Base-by-base conservation (phyloP, 2,888 invertebrate species). In the Dryocosmus kuriphilus region DNA sequence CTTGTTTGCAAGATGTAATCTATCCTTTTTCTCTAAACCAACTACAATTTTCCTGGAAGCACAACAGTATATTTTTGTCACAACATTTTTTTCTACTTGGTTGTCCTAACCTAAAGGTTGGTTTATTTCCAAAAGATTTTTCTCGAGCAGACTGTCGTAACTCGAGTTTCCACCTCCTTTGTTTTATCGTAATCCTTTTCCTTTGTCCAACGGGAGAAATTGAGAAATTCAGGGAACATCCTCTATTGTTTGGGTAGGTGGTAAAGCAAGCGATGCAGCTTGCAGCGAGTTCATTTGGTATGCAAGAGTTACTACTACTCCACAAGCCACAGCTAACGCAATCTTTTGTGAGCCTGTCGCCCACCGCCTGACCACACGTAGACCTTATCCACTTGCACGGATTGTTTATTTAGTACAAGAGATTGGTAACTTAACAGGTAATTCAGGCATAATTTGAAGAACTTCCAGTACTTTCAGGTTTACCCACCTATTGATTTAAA, bases 311-410 rank as follows among this genome's bases (percentile, higher is more conserved):
- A 74, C 74, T 65, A 74, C 74, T 63, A 38, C 76, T 73, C 73
- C 61, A 71, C 51, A 14, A 32, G 27, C 27, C 61, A 30, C 74
- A 61, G 78, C 61, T 79, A 74, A 74, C 76, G 74, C 74, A 79
- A 79, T 78, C 73, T 76, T 76, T 76, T 76, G 63, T 75, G 67
- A 78, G 78, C 46, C 65, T 79, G 74, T 79, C 74, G 73, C 63
- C 62, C 55, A 74, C 46, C 41, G 73, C 24, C 79, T 77, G 79
- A 76, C 79, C 77, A 16, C 73, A 77, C 75, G 71, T 65, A 62
- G 79, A 79, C 75, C 77, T 79, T 67, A 79, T 79, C 73, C 63
- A 79, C 79, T 79, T 71, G 79, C 62, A n/a, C 75, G 41, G 24
- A 67, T 51, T 51, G 51, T n/a, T 51, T 51, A 51, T 51, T 51